Evolutionary conservation across 1,140 invertebrate species (phyloP), one percentile per base, ranked within the genome.

Genomic region (Magallana gigas): DNA sequence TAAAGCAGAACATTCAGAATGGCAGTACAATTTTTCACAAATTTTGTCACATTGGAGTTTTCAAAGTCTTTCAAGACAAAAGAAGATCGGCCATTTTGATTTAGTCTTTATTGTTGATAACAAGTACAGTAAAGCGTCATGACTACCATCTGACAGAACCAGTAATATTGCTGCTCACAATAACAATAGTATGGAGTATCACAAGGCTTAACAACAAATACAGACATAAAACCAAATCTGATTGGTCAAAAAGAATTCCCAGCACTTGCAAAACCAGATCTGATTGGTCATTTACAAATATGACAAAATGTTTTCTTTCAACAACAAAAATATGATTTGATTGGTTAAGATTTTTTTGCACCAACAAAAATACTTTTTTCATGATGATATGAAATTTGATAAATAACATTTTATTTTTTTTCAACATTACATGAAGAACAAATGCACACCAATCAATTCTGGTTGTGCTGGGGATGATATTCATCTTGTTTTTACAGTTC

Each of bases 131-230:
- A 76, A 76, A 76, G 68, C 68, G 68, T 76, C 68, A 76, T 76
- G 68, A 76, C 68, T 76, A 76, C 68, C 68, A 76, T 76, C 68
- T 76, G 68, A 76, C 68, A 76, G 68, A 76, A 76, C 68, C 68
- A 76, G 23, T 76, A 76, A 76, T 76, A 76, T 76, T 76, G 68
- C 68, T 76, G 68, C 68, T 76, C 68, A 76, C 68, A 29, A 76
- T 76, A 76, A 76, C 68, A 76, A 76, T 29, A 76, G 68, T 76
- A 76, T 76, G 68, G 68, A 76, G 68, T 76, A 76, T 76, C 68
- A 76, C 68, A 76, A 76, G 68, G 68, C 68, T 76, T 76, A 76
- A 76, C 68, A 76, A 76, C 68, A 76, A 76, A 76, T 76, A 76
- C 68, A 76, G 23, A 76, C 68, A 76, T 76, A 76, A 76, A 76